These are phyloP conservation scores for Eupithecia pulchellata DNA, from an alignment of 2,888 invertebrate genomes.

Conservation along the genomic window DNA sequence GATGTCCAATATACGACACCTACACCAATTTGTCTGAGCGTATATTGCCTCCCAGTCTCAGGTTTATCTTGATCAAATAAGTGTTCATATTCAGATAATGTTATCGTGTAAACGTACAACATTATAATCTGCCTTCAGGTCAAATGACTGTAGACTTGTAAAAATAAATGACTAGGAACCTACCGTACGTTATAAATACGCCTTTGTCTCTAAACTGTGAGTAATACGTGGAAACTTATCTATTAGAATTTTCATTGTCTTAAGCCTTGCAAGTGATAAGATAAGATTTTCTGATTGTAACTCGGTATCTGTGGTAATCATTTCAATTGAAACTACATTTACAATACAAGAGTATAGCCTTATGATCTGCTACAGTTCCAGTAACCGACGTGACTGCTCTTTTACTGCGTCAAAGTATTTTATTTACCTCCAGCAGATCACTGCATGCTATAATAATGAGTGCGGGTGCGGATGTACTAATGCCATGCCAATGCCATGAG, in stretches of 20 bases:
- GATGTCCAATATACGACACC: slow-evolving; percentile 57
- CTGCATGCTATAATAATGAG: not conserved
- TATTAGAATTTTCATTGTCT: slow-evolving; percentile 64
- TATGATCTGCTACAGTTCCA: too few relatives aligned
- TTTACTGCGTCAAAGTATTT: not conserved
- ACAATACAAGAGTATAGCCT: not conserved
- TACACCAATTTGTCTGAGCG: slow-evolving; percentile 51
- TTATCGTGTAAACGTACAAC: slow-evolving; percentile 16
- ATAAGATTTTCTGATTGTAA: slow-evolving; percentile 57
- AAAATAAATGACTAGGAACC: slow-evolving; percentile 8
- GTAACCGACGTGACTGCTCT: not conserved
- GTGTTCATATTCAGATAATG: slow-evolving; percentile 21
- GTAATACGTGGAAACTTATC: slow-evolving; percentile 54
- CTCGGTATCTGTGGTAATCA: slow-evolving; percentile 38
- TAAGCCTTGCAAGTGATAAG: slow-evolving; percentile 67
- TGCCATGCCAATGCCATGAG: slow-evolving; percentile 12
- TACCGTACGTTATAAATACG: slow-evolving; percentile 20
- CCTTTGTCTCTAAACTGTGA: slow-evolving; percentile 47
- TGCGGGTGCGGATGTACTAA: slow-evolving; percentile 4
- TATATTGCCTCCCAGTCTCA: slow-evolving; percentile 49
- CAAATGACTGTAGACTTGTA: slow-evolving; percentile 17
- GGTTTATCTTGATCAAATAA: slow-evolving; percentile 51
- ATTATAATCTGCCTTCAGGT: slow-evolving; percentile 21
- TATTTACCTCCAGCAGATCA: not conserved
- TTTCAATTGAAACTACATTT: slow-evolving; percentile 37